Percentiles rank a stretch among this genome's conserved stretches.
These are phyloP conservation scores for Bubalus kerabau DNA, from an alignment of 2,113 vertebrate species.

Conservation along the genomic window DNA sequence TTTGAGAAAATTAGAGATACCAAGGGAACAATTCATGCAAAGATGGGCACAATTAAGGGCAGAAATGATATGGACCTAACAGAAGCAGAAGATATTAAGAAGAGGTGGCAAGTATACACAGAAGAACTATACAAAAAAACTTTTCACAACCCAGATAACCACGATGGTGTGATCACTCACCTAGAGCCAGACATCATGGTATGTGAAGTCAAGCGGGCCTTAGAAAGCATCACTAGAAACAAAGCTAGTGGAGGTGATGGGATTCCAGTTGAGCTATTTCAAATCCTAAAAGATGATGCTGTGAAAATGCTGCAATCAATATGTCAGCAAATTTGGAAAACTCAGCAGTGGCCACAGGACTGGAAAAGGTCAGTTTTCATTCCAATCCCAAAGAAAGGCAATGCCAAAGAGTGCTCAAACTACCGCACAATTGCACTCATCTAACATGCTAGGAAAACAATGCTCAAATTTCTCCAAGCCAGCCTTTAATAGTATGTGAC, in stretches of 20 bases:
- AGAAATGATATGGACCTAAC: neutral
- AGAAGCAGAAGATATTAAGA: neutral
- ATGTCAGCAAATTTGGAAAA: neutral
- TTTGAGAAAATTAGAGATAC: neutral
- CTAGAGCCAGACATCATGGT: neutral
- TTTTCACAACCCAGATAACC: neutral
- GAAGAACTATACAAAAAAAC: neutral
- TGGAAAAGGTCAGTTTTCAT: neutral
- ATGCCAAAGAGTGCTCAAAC: neutral
- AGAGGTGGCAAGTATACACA: neutral
- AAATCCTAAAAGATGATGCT: neutral
- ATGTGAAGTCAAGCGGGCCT: neutral
- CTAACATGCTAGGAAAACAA: neutral
- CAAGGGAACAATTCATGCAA: neutral
- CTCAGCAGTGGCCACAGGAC: neutral
- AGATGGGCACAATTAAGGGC: neutral
- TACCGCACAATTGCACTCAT: neutral
- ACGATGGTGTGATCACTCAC: neutral
- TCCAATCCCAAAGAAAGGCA: neutral
- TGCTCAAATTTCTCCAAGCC: neutral
- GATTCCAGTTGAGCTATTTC: neutral
- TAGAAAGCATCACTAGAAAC: neutral
- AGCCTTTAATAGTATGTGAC: neutral
- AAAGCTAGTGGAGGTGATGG: neutral
- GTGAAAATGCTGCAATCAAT: neutral